A percentile compares a stretch with the other conserved stretches of the same genome.
phyloP scores from a whole-genome alignment of 2,797 vertebrate species.

The Petrocephalus sullivani region DNA sequence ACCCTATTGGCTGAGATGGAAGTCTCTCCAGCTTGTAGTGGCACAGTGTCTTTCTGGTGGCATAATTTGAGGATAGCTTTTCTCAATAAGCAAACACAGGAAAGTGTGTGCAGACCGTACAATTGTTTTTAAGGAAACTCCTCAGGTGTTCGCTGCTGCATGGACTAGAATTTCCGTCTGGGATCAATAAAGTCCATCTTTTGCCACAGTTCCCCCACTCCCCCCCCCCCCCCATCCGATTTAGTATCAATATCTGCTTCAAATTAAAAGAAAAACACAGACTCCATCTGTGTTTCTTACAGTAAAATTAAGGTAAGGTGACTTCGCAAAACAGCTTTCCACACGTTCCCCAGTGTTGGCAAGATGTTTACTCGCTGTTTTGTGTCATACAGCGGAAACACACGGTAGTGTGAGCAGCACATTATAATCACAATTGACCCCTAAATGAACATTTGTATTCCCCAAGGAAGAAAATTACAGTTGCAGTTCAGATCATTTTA shows the following conservation, averaged over 20 bases:
- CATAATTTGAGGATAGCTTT: not conserved
- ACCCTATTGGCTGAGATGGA: not conserved
- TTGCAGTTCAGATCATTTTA: not conserved
- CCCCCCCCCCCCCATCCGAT: not conserved
- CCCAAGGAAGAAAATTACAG: not conserved
- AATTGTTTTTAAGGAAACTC: not conserved
- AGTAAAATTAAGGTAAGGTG: not conserved
- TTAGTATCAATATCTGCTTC: not conserved
- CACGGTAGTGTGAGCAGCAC: not conserved
- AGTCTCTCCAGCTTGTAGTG: not conserved
- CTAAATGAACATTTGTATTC: not conserved
- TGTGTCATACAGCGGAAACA: not conserved
- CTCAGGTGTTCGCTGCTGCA: not conserved
- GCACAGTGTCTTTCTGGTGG: not conserved
- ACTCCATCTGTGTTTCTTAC: not conserved
- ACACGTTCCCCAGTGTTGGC: not conserved
- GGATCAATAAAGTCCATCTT: not conserved
- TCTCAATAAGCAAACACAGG: not conserved
- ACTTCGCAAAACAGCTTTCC: not conserved
- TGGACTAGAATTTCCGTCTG: not conserved
- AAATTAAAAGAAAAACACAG: not conserved
- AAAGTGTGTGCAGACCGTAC: not conserved
- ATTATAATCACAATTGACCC: not conserved
- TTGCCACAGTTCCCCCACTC: not conserved
- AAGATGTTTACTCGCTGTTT: not conserved